Percentiles rank a stretch among this genome's conserved stretches.
Evolutionary conservation across 2,113 vertebrate species (phyloP).

Genomic region (Tapirus terrestris): DNA sequence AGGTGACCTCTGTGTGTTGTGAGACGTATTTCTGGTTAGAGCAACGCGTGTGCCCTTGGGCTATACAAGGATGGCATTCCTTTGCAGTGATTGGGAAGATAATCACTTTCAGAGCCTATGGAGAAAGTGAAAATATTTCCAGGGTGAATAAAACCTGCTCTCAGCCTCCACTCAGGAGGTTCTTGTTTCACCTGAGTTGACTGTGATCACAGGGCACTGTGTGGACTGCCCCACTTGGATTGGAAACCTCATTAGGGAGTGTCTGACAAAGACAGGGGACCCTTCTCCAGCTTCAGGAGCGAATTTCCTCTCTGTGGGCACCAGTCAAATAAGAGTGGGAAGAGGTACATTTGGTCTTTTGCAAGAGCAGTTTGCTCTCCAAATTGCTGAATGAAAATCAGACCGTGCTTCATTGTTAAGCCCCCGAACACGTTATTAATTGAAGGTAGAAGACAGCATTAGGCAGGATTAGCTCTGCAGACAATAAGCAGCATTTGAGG

Average conservation of each 20-base stretch:
- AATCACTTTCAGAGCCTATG: constrained; percentile 23
- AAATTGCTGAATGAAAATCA: constrained; percentile 21
- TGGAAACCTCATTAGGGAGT: not conserved
- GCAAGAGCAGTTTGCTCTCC: constrained; percentile 38
- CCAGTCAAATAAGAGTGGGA: not conserved
- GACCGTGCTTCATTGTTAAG: constrained; percentile 23
- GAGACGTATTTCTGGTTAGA: not conserved
- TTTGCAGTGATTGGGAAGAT: not conserved
- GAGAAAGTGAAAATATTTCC: not conserved
- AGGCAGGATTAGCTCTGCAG: not conserved
- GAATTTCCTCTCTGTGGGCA: not conserved
- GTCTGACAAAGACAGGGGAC: not conserved
- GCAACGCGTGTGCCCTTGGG: constrained; percentile 18
- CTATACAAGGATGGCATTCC: constrained; percentile 13
- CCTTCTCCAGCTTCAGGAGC: not conserved
- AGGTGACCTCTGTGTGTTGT: not conserved
- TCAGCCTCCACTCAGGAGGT: not conserved
- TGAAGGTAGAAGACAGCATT: not conserved
- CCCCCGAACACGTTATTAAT: not conserved
- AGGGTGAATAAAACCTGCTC: not conserved
- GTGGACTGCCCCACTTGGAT: not conserved
- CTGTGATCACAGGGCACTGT: not conserved
- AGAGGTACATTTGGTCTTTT: too few relatives aligned
- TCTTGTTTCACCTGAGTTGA: not conserved
- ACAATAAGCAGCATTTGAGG: not conserved